These are phyloP conservation scores for Poicephalus meyeri DNA, from an alignment of 2,113 vertebrate genomes.

Conservation along the genomic window DNA sequence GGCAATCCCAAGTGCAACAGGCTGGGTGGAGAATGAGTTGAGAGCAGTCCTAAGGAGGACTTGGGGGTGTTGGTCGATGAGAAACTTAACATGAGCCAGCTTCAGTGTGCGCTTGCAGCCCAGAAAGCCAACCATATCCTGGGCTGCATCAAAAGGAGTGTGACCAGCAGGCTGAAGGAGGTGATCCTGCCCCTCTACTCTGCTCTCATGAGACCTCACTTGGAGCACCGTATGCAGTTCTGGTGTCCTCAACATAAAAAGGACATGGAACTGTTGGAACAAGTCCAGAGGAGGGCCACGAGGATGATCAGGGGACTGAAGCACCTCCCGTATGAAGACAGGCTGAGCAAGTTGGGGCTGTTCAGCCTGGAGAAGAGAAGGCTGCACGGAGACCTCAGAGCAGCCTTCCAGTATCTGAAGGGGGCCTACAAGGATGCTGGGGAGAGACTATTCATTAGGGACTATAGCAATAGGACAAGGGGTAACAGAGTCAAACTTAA, in stretches of 20 bases:
- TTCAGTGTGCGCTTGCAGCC: background rate
- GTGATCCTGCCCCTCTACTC: background rate
- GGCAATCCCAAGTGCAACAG: background rate
- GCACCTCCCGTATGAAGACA: background rate
- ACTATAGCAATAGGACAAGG: no score
- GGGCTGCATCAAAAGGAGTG: background rate
- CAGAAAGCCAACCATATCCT: background rate
- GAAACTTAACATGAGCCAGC: background rate
- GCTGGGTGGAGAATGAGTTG: background rate
- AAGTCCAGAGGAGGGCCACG: no score
- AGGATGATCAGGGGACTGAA: no score
- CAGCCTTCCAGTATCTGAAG: background rate
- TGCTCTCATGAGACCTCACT: background rate
- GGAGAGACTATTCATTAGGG: no score
- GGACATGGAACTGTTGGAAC: no score
- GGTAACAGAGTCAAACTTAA: no score
- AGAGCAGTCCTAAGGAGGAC: background rate
- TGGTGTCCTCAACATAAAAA: no score
- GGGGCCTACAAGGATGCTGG: no score
- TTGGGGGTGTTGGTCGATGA: rapidly evolving
- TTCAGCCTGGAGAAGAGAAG: background rate
- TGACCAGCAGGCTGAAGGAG: background rate
- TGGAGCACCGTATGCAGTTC: no score
- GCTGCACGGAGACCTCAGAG: background rate
- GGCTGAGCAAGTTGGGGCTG: background rate